phyloP scores from a whole-genome alignment of 2,113 vertebrate genomes.

The Symphodus melops region DNA sequence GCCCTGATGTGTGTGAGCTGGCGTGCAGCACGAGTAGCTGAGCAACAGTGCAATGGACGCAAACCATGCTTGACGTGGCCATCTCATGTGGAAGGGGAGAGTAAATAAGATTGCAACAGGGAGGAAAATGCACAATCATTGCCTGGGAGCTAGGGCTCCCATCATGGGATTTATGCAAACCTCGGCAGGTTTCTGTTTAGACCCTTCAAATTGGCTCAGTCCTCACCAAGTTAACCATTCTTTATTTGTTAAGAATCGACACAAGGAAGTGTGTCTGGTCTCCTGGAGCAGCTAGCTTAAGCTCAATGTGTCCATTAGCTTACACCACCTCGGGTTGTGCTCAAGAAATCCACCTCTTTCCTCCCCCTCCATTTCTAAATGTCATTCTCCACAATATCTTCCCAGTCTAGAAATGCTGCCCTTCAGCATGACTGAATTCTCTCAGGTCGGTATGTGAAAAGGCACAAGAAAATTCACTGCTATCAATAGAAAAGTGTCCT shows the following conservation, averaged over 20 bases:
- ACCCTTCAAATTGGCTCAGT: conserved; percentile 34
- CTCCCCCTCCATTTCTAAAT: conserved; percentile 67
- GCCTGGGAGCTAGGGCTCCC: conserved; percentile 61
- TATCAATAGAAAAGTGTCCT: conserved; percentile 71
- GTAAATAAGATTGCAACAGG: conserved; percentile 76
- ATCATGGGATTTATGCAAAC: conserved; percentile 59
- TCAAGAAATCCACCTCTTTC: conserved; percentile 50
- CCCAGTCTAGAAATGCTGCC: conserved; percentile 58
- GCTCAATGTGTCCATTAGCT: conserved; percentile 10
- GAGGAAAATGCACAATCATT: conserved; percentile 76
- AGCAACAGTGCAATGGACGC: conserved; percentile 67
- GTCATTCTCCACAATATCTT: conserved; percentile 66
- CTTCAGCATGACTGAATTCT: conserved; percentile 73
- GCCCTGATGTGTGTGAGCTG: conserved; percentile 70
- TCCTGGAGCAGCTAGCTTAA: conserved; percentile 25
- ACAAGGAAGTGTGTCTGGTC: conserved; percentile 40
- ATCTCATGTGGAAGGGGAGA: conserved; percentile 81
- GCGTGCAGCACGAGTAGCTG: conserved; percentile 59
- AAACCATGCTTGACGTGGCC: conserved; percentile 77
- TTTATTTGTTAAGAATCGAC: conserved; percentile 64
- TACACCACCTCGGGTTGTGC: conserved; percentile 46
- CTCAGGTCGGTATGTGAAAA: conserved; percentile 63
- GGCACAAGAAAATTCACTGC: conserved; percentile 66
- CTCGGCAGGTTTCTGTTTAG: conserved; percentile 44
- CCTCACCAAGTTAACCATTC: conserved; percentile 65